Base-by-base conservation (phyloP, 1,140 invertebrate species). In the Sycophaga agraensis region DNA sequence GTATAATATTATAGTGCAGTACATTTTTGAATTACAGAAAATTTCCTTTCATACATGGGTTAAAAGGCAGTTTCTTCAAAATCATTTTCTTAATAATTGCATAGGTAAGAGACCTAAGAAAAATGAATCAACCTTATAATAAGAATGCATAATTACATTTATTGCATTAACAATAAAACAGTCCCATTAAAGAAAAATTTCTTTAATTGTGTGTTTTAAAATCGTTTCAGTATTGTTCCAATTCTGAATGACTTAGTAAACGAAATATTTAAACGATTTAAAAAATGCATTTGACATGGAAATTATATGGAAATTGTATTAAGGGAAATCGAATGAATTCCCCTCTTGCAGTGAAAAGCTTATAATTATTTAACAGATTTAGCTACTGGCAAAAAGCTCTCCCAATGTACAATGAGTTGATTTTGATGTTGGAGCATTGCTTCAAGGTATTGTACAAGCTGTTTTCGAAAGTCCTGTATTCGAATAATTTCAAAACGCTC, bases 371-470 rank as follows among this genome's bases (percentile, higher is more conserved):
- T 88, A 76, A 94, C 92, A 49, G 91, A 89, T 78, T 91, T 89
- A 9, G 94, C 94, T 79, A 95, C 93, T 2, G 95, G 95, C 59
- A 96, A 81, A 81, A 97, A 97, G 12, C 90, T 88, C 77, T 97
- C 94, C 94, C 94, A 97, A 74, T 93, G 93, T 76, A 94, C 93
- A 55, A 97, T 91, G n/a, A 96, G 83, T 86, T 97, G 91, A 74
- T 97, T 90, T 81, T 99, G 96, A 76, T 96, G 94, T 59, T 92
- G 90, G 83, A 99, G 87, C 76, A 99, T 90, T 54, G 91, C 88
- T 77, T 99, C 94, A 65, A 99, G 84, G 80, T 98, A 98, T 68
- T 91, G 89, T 16, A 97, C 87, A 68, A 97, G 86, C 48, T 90
- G 90, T 42, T 86, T 84, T 72, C 96, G 96, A 74, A 99, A 96